Percentiles rank a stretch among this genome's conserved stretches.
These are phyloP conservation scores for Ammodytes marinus DNA, from an alignment of 2,113 vertebrate species.

Conservation along the genomic window DNA sequence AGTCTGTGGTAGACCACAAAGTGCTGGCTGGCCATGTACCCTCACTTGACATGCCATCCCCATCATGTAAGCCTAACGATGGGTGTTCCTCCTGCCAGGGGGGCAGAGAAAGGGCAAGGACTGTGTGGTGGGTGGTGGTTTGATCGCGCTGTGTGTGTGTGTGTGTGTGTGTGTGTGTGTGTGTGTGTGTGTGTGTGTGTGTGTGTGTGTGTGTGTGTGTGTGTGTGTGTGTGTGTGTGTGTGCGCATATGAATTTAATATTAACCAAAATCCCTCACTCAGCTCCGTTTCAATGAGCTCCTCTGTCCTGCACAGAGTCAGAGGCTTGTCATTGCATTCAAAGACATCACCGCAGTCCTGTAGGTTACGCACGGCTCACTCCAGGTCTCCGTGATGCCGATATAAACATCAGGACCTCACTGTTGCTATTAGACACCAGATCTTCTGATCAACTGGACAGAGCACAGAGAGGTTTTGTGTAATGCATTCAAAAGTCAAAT, in stretches of 20 bases:
- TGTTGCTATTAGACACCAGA: slow-evolving; percentile 46
- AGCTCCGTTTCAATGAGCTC: slow-evolving; percentile 50
- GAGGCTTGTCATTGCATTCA: slow-evolving; percentile 19
- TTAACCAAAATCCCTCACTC: slow-evolving; percentile 42
- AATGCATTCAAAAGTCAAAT: slow-evolving; percentile 40
- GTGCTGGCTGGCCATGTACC: slow-evolving; percentile 35
- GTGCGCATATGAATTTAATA: slow-evolving; percentile 22
- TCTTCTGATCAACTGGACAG: slow-evolving; percentile 19
- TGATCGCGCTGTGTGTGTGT: slow-evolving; percentile 37
- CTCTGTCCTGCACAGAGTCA: slow-evolving; percentile 44
- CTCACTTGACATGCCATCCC: slow-evolving; percentile 51
- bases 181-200: not conserved
- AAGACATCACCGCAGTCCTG: slow-evolving; percentile 32
- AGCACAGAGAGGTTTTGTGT: slow-evolving; percentile 56
- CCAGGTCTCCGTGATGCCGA: slow-evolving; percentile 23
- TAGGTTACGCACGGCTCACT: not conserved
- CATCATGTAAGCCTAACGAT: slow-evolving; percentile 40
- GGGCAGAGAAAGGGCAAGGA: slow-evolving; percentile 35
- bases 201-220: not conserved
- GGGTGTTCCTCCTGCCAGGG: slow-evolving; percentile 38
- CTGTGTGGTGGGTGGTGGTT: slow-evolving; percentile 39
- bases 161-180: too few relatives aligned
- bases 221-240: too few relatives aligned
- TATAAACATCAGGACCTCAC: slow-evolving; percentile 30
- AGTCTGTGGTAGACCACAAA: slow-evolving; percentile 75